Percentiles rank a stretch among this genome's conserved stretches.
Evolutionary conservation across 2,113 vertebrate species (phyloP).

Genomic region (Zosterops hypoxanthus): DNA sequence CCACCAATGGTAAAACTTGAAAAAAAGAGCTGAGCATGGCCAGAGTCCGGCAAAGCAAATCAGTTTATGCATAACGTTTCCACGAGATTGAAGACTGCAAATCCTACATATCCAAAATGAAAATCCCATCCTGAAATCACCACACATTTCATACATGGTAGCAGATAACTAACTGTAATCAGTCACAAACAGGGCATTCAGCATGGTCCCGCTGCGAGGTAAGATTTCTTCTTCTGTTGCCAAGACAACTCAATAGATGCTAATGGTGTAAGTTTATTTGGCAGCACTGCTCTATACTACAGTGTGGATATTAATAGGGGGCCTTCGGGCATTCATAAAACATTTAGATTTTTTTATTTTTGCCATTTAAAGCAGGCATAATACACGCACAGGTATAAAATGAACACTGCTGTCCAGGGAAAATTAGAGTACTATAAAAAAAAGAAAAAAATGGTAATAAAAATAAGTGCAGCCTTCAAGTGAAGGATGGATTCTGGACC

Average conservation of each 20-base stretch:
- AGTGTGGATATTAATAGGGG: neutral
- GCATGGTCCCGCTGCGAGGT: neutral
- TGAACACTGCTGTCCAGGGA: neutral
- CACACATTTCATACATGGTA: neutral
- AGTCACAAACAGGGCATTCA: neutral
- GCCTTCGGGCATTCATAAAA: slow-evolving; percentile 41
- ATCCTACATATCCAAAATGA: neutral
- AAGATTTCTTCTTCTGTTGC: slow-evolving; percentile 25
- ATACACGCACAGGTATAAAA: slow-evolving; percentile 20
- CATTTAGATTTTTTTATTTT: slow-evolving; percentile 36
- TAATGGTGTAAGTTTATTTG: slow-evolving; percentile 25
- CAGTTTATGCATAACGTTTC: neutral
- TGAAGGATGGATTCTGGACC: neutral
- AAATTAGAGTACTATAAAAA: slow-evolving; percentile 8
- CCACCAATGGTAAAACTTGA: neutral
- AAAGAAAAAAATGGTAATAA: neutral
- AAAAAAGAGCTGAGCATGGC: neutral
- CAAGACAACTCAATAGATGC: slow-evolving; percentile 49
- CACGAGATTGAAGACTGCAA: neutral
- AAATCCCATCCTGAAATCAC: neutral
- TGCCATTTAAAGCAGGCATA: neutral
- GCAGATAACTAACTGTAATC: neutral
- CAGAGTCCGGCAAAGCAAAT: neutral
- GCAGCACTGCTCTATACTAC: neutral
- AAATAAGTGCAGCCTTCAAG: neutral